Conservation (phyloP, 1,140 invertebrate species). For the Hyles euphorbiae region DNA sequence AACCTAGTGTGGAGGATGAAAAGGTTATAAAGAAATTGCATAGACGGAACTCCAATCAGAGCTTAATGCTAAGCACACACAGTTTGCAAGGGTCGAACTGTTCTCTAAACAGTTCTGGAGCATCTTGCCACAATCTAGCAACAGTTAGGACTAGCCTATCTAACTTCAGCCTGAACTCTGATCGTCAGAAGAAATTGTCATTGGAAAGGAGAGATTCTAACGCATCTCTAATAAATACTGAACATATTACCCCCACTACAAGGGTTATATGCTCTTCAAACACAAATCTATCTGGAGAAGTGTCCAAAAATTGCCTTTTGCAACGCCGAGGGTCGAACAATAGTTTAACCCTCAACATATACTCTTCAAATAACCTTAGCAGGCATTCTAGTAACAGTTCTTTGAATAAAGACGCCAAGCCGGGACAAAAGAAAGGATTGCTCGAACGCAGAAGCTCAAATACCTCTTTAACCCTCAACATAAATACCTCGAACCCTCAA, state of each 20-base stretch:
- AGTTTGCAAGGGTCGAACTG: constrained; percentile 70
- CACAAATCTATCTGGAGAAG: constrained; percentile 48
- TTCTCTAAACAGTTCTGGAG: constrained; percentile 64
- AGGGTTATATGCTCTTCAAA: constrained; percentile 61
- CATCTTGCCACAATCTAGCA: constrained; percentile 64
- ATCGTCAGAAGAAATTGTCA: constrained; percentile 77
- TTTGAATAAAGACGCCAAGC: constrained; percentile 63
- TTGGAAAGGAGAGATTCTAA: constrained; percentile 89
- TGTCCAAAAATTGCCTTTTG: constrained; percentile 80
- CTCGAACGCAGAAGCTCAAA: constrained; percentile 89
- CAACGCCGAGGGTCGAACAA: constrained; percentile 93
- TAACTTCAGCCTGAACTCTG: constrained; percentile 70
- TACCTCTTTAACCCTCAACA: constrained; percentile 87
- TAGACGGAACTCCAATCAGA: constrained; percentile 90
- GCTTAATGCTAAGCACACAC: constrained; percentile 82
- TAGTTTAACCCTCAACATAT: constrained; percentile 83
- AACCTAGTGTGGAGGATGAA: constrained; percentile 61
- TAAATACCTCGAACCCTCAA: constrained; percentile 72
- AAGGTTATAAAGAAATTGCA: constrained; percentile 75
- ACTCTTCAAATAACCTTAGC: constrained; percentile 71
- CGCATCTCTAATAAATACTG: constrained; percentile 83
- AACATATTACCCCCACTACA: constrained; percentile 57
- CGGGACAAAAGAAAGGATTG: constrained; percentile 78
- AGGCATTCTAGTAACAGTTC: constrained; percentile 76
- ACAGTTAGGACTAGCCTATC: constrained; percentile 68